phyloP scores from a whole-genome alignment of 2,888 invertebrate species.

The Macroteleia sp. region DNA sequence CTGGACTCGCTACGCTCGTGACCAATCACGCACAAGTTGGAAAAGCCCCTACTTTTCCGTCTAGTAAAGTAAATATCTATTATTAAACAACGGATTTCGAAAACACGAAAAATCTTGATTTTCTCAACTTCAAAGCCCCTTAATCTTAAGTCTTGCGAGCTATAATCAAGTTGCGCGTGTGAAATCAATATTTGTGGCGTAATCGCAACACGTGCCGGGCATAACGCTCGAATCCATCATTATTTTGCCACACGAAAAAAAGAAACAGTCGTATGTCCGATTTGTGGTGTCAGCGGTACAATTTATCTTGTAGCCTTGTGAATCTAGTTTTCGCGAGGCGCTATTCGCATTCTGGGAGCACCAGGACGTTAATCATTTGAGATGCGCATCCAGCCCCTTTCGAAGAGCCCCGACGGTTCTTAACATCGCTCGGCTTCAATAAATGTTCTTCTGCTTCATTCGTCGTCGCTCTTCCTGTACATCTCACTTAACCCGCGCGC shows the following conservation, averaged over 20 bases:
- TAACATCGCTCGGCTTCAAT: conserved; percentile 34
- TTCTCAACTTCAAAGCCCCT: not conserved
- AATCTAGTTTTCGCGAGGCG: conserved; percentile 24
- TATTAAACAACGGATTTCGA: too few species aligned
- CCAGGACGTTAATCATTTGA: conserved; percentile 31
- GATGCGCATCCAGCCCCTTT: conserved; percentile 30
- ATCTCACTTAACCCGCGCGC: conserved; percentile 46
- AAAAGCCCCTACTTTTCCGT: too few species aligned
- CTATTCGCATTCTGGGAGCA: conserved; percentile 28
- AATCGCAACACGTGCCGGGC: conserved; percentile 42
- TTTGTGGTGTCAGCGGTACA: conserved; percentile 42
- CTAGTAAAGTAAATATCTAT: too few species aligned
- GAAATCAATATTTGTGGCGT: conserved; percentile 20
- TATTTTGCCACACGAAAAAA: conserved; percentile 18
- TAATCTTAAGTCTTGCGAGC: not conserved
- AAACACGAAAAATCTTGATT: too few species aligned
- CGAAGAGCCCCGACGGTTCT: conserved; percentile 6
- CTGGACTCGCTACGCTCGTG: too few species aligned
- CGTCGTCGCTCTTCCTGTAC: conserved; percentile 48
- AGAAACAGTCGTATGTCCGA: conserved; percentile 11
- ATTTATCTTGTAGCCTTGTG: conserved; percentile 22
- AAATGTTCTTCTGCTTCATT: conserved; percentile 33
- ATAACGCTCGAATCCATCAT: conserved; percentile 17
- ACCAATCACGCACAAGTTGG: too few species aligned
- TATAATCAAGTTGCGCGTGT: conserved; percentile 18